Evolutionary conservation across 2,888 invertebrate genomes (phyloP).

Genomic region (Cheilosia vernalis): DNA sequence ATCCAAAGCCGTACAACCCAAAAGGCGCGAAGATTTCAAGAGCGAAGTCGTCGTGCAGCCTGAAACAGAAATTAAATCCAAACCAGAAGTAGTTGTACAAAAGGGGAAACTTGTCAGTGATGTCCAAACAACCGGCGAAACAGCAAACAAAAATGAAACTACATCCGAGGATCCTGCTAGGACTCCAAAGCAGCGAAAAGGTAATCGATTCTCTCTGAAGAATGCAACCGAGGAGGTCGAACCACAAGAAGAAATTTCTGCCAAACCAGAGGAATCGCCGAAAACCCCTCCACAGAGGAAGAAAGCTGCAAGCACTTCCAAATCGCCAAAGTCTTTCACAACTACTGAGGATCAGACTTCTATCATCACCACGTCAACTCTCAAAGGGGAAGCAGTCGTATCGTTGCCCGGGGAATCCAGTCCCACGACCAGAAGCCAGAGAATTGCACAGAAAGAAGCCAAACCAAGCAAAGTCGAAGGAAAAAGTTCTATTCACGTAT

Average conservation of each 20-base stretch:
- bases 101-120: not conserved
- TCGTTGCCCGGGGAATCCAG: not conserved
- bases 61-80: not conserved
- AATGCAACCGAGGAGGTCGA: not conserved
- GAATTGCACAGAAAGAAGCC: not conserved
- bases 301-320: not conserved
- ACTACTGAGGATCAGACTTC: not conserved
- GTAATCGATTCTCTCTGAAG: not conserved
- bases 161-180: not conserved
- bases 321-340: not conserved
- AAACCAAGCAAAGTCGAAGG: not conserved
- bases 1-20: not conserved
- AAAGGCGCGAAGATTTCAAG: not conserved
- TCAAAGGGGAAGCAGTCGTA: not conserved
- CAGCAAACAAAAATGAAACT: not conserved
- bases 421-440: not conserved
- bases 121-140: not conserved
- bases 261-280: not conserved
- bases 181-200: not conserved
- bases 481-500: not conserved
- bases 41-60: not conserved
- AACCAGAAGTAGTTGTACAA: not conserved
- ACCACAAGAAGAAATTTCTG: not conserved
- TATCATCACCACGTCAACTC: not conserved
- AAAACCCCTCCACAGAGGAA: slow-evolving; percentile 1